Evolutionary conservation across 2,113 vertebrate species (phyloP).

Genomic region (Syngnathus scovelli): DNA sequence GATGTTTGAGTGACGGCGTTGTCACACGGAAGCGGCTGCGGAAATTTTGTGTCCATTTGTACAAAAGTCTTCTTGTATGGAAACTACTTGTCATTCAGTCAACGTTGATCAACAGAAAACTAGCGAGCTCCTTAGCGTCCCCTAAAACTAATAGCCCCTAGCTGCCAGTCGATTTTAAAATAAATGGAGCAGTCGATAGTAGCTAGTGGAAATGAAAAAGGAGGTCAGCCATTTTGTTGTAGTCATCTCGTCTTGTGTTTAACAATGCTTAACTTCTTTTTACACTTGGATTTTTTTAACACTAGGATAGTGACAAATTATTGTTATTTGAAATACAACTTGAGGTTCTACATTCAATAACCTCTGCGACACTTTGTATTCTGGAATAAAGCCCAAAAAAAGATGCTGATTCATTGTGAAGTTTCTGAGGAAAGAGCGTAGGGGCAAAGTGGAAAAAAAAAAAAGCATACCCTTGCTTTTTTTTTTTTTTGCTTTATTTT

Average conservation of each 20-base stretch:
- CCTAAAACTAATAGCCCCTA: no score
- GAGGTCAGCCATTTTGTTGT: no score
- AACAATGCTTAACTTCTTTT: no score
- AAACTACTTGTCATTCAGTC: not conserved
- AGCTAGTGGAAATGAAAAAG: no score
- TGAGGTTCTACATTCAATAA: slow-evolving; percentile 17
- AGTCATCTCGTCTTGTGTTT: no score
- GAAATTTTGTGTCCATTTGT: not conserved
- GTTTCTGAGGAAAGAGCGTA: not conserved
- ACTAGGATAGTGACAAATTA: no score
- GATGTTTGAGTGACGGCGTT: not conserved
- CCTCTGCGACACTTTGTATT: slow-evolving; percentile 27
- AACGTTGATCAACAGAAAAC: not conserved
- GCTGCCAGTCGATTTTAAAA: no score
- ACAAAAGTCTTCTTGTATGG: not conserved
- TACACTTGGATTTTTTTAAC: no score
- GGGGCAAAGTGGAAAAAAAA: not conserved
- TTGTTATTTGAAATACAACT: no score
- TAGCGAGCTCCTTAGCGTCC: no score
- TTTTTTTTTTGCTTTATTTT: slow-evolving; percentile 10
- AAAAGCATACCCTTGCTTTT: not conserved
- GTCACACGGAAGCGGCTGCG: not conserved
- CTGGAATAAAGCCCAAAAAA: slow-evolving; percentile 29
- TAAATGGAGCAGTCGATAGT: no score
- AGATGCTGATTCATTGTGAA: slow-evolving; percentile 60